Conservation (phyloP, 2,797 vertebrate genomes). For the Triplophysa bombifrons region DNA sequence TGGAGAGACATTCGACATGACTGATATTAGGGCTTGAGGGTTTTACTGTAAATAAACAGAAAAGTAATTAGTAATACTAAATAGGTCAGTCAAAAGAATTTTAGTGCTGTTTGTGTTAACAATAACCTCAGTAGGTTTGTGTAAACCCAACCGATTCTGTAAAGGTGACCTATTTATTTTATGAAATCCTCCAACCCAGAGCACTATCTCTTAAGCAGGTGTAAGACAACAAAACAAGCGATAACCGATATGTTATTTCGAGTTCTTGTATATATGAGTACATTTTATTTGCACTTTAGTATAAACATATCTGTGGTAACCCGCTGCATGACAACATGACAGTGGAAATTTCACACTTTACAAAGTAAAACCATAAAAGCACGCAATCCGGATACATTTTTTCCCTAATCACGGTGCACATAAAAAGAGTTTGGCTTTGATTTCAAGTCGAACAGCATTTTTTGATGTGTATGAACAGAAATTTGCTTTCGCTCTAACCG, state of each 20-base stretch:
- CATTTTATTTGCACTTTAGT: neutral
- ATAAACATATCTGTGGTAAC: neutral
- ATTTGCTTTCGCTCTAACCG: too few relatives aligned
- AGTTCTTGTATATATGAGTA: neutral
- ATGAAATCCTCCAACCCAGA: neutral
- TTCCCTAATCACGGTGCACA: neutral
- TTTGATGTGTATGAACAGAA: neutral
- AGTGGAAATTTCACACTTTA: neutral
- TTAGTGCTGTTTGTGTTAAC: neutral
- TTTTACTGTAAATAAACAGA: slow-evolving; percentile 72
- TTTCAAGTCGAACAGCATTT: too few relatives aligned
- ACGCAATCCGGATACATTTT: neutral
- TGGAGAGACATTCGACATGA: slow-evolving; percentile 65
- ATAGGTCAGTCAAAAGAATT: neutral
- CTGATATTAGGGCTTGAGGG: slow-evolving; percentile 74
- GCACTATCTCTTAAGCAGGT: neutral
- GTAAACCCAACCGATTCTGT: neutral
- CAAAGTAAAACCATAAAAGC: neutral
- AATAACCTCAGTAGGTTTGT: slow-evolving; percentile 5
- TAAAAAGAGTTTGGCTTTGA: neutral
- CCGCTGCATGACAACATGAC: neutral
- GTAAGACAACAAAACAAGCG: neutral
- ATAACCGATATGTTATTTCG: neutral
- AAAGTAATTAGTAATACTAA: neutral
- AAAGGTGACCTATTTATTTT: slow-evolving; percentile 9